Evolutionary conservation across 2,888 invertebrate genomes (phyloP).

Genomic region (Xylocampa areola): DNA sequence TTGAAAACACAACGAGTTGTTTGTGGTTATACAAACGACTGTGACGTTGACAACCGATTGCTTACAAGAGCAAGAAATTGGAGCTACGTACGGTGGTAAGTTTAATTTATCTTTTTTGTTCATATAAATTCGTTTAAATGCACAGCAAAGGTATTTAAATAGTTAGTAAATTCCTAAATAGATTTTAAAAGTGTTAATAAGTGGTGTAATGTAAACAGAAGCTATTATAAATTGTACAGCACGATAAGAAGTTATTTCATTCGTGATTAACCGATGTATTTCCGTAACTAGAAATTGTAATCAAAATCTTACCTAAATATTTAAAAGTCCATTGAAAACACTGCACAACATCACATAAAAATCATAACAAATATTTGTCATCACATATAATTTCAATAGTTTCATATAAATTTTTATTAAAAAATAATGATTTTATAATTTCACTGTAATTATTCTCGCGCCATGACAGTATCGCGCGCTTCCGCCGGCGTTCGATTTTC

Average conservation of each 20-base stretch:
- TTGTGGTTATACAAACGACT: too few relatives aligned
- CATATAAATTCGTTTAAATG: too few relatives aligned
- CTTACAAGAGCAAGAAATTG: neutral
- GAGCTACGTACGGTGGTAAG: too few relatives aligned
- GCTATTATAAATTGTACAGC: neutral
- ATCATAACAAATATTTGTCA: constrained; percentile 6
- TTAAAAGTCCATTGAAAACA: constrained; percentile 44
- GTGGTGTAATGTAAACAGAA: constrained; percentile 23
- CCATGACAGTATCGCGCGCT: constrained; percentile 70
- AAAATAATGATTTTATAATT: constrained; percentile 19
- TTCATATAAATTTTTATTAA: neutral
- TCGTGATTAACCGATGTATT: neutral
- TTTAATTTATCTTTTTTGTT: too few relatives aligned
- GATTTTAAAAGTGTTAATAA: constrained; percentile 6
- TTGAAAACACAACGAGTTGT: too few relatives aligned
- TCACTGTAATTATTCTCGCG: constrained; percentile 54
- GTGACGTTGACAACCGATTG: too few relatives aligned
- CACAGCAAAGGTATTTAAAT: neutral
- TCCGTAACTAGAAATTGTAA: neutral
- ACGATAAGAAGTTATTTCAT: constrained; percentile 22
- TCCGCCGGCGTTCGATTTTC: constrained; percentile 82
- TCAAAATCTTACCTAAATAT: constrained; percentile 34
- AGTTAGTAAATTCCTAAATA: neutral
- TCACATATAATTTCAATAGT: constrained; percentile 9
- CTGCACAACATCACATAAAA: constrained; percentile 39